Conservation (phyloP, 2,888 invertebrate genomes). For the Axea sp. region DNA sequence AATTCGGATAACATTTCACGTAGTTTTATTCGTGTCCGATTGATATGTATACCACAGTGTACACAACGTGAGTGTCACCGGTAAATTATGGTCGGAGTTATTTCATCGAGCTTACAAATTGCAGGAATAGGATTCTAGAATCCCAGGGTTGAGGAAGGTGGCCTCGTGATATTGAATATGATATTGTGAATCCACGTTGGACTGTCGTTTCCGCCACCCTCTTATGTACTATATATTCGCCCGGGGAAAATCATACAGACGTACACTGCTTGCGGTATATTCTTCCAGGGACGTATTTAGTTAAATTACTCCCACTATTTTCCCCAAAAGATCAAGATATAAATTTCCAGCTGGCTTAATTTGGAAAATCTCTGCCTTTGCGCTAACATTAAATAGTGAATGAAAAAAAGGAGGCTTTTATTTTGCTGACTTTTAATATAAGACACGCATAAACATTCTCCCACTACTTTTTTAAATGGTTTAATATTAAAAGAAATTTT, state of each 20-base stretch:
- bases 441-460: no score
- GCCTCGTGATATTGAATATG: constrained; percentile 75
- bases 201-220: constrained; percentile 69
- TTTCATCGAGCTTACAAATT: constrained; percentile 67
- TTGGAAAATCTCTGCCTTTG: no score
- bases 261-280: constrained; percentile 42
- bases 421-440: no score
- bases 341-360: no score
- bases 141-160: constrained; percentile 54
- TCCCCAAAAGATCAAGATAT: no score
- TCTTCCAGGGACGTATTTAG: constrained; percentile 27
- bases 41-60: constrained; percentile 28
- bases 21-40: constrained; percentile 19
- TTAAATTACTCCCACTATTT: neutral
- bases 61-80: constrained; percentile 64
- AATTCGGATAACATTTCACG: no score
- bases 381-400: no score
- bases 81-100: constrained; percentile 74
- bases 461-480: no score
- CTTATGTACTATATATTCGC: constrained; percentile 65
- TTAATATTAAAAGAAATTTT: no score
- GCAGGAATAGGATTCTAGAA: constrained; percentile 14
- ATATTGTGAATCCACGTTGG: constrained; percentile 72
- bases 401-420: no score
- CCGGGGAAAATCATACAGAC: constrained; percentile 51